Conservation (phyloP, 2,888 invertebrate species). For the Tubulanus polymorphus region DNA sequence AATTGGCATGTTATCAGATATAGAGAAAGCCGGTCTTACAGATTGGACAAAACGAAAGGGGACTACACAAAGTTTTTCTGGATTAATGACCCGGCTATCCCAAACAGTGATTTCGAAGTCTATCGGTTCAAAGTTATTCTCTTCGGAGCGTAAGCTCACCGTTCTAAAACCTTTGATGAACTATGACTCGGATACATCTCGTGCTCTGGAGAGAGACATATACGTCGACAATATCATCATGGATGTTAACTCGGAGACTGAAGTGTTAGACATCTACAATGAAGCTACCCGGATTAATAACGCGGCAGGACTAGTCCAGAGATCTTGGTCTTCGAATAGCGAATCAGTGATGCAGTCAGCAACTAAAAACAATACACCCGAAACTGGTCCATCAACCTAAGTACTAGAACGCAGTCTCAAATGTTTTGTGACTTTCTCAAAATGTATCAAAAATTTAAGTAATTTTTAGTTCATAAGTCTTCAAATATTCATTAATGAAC, state of each 20-base stretch:
- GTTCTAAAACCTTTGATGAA: conserved; percentile 16
- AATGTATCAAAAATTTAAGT: too few species aligned
- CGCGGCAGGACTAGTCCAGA: conserved; percentile 14
- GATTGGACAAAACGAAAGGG: conserved; percentile 8
- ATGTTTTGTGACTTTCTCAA: too few species aligned
- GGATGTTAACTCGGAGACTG: conserved; percentile 4
- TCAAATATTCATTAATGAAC: too few species aligned
- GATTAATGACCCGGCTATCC: conserved; percentile 14
- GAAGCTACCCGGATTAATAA: conserved; percentile 6
- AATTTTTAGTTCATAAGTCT: too few species aligned
- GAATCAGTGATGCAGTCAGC: background rate
- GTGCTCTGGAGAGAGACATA: conserved; percentile 6
- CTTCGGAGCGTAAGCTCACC: conserved; percentile 14
- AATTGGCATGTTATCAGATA: conserved; percentile 6
- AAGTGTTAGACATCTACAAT: conserved; percentile 5
- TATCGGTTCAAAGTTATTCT: conserved; percentile 15
- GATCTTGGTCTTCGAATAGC: conserved; percentile 13
- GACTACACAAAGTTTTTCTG: conserved; percentile 19
- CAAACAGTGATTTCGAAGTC: conserved; percentile 7
- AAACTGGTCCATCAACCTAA: conserved; percentile 1
- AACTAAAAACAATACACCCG: background rate
- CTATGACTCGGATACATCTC: background rate
- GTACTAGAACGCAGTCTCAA: too few species aligned
- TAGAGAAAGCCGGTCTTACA: conserved; percentile 14
- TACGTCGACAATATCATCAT: conserved; percentile 17